Evolutionary conservation across 2,797 vertebrate species (phyloP).

Genomic region (Melanotaenia parkinsoni): DNA sequence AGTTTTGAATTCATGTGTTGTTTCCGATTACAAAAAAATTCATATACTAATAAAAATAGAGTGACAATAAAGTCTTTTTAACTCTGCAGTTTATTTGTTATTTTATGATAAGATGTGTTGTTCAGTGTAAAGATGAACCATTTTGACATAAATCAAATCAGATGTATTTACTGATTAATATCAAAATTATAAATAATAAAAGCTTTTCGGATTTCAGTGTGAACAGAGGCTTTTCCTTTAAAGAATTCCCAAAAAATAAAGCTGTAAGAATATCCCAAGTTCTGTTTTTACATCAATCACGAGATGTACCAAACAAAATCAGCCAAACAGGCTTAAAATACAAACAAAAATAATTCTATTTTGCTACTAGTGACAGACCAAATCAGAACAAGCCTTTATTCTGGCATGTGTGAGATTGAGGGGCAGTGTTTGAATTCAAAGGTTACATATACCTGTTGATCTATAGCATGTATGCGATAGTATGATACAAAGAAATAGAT

Average conservation of each 20-base stretch:
- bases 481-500: not conserved
- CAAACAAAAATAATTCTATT: not conserved
- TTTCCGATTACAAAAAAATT: too few relatives aligned
- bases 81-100: not conserved
- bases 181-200: not conserved
- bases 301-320: constrained; percentile 4
- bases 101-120: not conserved
- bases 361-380: not conserved
- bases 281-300: not conserved
- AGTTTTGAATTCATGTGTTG: too few relatives aligned
- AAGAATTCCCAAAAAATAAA: not conserved
- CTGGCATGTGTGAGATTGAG: constrained; percentile 1
- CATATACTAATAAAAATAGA: not conserved
- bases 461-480: constrained; percentile 18
- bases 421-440: constrained; percentile 8
- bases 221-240: not conserved
- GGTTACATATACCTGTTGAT: constrained; percentile 47
- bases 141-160: constrained; percentile 3
- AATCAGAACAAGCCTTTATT: not conserved
- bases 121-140: not conserved
- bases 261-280: not conserved
- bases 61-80: not conserved
- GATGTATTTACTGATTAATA: not conserved
- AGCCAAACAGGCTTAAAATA: not conserved
- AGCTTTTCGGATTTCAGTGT: constrained; percentile 1